A percentile compares a stretch with the other conserved stretches of the same genome.
Conservation (phyloP, 2,888 invertebrate genomes). For the Pachydiplax longipennis region DNA sequence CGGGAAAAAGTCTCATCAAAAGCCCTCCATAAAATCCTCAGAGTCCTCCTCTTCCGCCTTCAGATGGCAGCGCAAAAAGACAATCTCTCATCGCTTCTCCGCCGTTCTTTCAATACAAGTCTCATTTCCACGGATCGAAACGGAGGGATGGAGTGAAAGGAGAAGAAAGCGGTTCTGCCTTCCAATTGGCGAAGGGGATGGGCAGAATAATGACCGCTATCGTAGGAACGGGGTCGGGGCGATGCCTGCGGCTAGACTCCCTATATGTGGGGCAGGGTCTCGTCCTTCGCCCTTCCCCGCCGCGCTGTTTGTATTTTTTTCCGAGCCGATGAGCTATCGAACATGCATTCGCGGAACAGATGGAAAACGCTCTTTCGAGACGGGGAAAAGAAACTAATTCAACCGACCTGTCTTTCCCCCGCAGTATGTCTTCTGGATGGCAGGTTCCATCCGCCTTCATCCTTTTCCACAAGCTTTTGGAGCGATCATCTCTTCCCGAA, state of each 20-base stretch:
- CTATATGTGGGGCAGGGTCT: conserved; percentile 34
- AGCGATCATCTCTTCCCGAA: too few relatives aligned
- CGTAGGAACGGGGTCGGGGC: conserved; percentile 9
- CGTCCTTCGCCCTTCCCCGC: not conserved
- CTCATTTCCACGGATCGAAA: not conserved
- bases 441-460: too few relatives aligned
- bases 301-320: not conserved
- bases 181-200: not conserved
- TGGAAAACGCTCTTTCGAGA: too few relatives aligned
- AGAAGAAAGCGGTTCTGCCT: not conserved
- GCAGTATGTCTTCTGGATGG: too few relatives aligned
- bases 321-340: too few relatives aligned
- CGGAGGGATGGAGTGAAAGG: conserved; percentile 7
- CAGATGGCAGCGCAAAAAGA: not conserved
- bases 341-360: too few relatives aligned
- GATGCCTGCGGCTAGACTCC: conserved; percentile 3
- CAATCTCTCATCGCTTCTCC: not conserved
- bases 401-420: too few relatives aligned
- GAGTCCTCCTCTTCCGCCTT: not conserved
- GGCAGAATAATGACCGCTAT: not conserved
- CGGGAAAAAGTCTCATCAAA: not conserved
- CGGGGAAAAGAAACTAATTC: too few relatives aligned
- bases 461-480: too few relatives aligned
- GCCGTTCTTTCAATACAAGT: not conserved
- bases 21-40: not conserved